A percentile compares a stretch with the other conserved stretches of the same genome.
Conservation (phyloP, 2,888 invertebrate species). For the Masnerella sp. region DNA sequence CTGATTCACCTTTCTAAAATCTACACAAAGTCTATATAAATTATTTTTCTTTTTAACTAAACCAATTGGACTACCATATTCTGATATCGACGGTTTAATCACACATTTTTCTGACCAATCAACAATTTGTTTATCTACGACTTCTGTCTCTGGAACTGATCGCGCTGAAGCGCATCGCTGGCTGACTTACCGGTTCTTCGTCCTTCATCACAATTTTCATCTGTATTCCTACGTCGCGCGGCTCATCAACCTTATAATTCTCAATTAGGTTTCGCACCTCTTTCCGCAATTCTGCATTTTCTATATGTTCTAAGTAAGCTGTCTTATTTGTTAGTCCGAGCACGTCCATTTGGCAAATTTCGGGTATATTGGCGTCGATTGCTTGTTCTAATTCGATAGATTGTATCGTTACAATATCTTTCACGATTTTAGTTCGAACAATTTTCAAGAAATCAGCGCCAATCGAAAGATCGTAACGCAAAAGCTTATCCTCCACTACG, state of each 20-base stretch:
- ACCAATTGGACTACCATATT: constrained; percentile 15
- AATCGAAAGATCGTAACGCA: constrained; percentile 1
- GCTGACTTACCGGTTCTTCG: constrained; percentile 11
- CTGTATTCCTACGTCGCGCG: background rate
- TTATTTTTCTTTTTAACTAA: constrained; percentile 19
- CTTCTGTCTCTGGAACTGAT: constrained; percentile 18
- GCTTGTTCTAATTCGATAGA: too few relatives aligned
- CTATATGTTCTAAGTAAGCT: background rate
- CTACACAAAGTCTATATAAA: constrained; percentile 1
- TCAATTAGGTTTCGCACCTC: background rate
- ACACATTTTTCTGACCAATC: constrained; percentile 1
- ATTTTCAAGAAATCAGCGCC: constrained; percentile 17
- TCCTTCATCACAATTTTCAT: constrained; percentile 8
- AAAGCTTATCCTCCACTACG: constrained; percentile 16
- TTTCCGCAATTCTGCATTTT: background rate
- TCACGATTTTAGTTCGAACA: background rate
- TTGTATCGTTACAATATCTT: background rate
- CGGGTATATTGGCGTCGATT: background rate
- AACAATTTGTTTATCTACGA: background rate
- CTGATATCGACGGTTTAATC: constrained; percentile 10
- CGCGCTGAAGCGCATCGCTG: constrained; percentile 55
- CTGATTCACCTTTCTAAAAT: constrained; percentile 63
- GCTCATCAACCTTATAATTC: background rate
- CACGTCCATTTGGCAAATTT: background rate
- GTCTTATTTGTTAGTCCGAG: background rate